Conservation (phyloP, 2,113 vertebrate species). For the Mustela lutreola region DNA sequence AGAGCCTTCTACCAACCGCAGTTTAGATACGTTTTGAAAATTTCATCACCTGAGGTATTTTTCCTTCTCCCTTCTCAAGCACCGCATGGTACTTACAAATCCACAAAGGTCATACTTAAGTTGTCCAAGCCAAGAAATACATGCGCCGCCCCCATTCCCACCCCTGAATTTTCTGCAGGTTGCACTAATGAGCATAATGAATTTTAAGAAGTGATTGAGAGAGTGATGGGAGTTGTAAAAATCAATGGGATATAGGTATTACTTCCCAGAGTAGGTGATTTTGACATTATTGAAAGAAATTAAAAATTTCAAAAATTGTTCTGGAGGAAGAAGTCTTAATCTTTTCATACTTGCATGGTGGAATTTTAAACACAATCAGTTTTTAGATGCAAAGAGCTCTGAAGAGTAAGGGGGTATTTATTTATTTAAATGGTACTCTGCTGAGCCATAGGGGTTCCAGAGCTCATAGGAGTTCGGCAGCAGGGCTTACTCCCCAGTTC, state of each 20-base stretch:
- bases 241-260: not conserved
- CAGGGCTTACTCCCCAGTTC: not conserved
- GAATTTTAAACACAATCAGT: constrained; percentile 39
- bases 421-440: not conserved
- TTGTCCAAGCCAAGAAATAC: not conserved
- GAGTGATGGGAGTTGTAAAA: not conserved
- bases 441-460: not conserved
- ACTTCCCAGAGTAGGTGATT: not conserved
- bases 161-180: constrained; percentile 2
- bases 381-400: not conserved
- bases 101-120: not conserved
- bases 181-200: not conserved
- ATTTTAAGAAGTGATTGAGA: constrained; percentile 23
- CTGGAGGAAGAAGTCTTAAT: not conserved
- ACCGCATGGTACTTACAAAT: not conserved
- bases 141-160: not conserved
- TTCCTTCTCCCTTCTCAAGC: not conserved
- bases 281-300: constrained; percentile 13
- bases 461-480: not conserved
- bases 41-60: constrained; percentile 49
- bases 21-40: constrained; percentile 60
- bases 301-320: not conserved
- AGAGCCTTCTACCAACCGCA: constrained; percentile 9
- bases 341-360: not conserved
- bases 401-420: not conserved